Evolutionary conservation across 2,113 vertebrate species (phyloP), one percentile per base, ranked within the genome.

Genomic region (Chloroceryle aenea): DNA sequence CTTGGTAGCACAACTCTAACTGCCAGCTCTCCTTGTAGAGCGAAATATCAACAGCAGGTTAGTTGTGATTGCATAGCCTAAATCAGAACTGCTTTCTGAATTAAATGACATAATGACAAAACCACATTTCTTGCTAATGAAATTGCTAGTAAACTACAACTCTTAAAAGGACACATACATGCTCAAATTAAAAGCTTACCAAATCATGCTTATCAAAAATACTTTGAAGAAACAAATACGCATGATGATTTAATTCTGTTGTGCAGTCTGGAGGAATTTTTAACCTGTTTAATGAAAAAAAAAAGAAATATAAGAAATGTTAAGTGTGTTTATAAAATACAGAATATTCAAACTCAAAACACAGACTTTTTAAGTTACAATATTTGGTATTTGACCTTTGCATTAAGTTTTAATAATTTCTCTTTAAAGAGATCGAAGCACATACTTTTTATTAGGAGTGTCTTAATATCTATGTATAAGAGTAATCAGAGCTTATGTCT

Each of bases 201-300:
- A 99, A 99, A 97, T 99, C 99, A 59, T 99, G 99, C 92, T 99
- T 99, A 97, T 99, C 99, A 98, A 99, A 99, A 95, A 99, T 99
- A 93, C 99, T 99, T 95, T 99, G 99, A 64, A 99, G 99, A 96
- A 99, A 99, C 92, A 99, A 98, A 97, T 99, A 99, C 7, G 99
- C 99, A 53, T 99, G 99, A 98, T 99, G 99, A 97, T 99, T 99
- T 75, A 99, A 98, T 97, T 99, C 99, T 38, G 99, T 99, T 83
- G 99, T 99, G 95, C 99, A 99, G 97, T 99, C 99, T 29, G 97
- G 94, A 85, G 99, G 99, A 92, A 99, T 98, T 98, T 99, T 99
- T 78, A 99, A 88, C 92, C 99, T 99, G 98, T 89, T 94, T 27
- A 88, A 82, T 79, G 91, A 87, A 97, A 92, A 97, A 62, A 94